These are phyloP conservation scores for Myioborus miniatus DNA, from an alignment of 2,797 vertebrate species.

Conservation along the genomic window DNA sequence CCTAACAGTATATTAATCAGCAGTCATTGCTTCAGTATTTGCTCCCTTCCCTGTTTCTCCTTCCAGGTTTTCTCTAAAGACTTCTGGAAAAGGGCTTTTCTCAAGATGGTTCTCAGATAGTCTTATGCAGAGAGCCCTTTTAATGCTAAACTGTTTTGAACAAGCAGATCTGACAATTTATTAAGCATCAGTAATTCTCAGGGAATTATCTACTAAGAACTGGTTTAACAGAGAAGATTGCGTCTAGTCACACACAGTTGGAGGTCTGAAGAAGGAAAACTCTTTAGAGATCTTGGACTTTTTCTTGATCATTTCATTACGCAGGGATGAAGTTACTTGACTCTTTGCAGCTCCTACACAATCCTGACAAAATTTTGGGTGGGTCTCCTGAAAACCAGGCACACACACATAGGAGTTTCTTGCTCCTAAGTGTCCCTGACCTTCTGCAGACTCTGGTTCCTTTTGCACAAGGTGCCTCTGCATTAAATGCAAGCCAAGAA, in stretches of 20 bases:
- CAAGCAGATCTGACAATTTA: neutral
- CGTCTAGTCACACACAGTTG: neutral
- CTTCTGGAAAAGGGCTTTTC: neutral
- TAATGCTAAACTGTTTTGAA: constrained; percentile 4
- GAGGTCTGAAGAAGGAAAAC: neutral
- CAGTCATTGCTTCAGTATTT: neutral
- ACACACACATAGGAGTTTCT: neutral
- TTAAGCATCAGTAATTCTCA: constrained; percentile 18
- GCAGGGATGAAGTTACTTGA: neutral
- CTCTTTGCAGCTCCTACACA: neutral
- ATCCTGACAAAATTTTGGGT: neutral
- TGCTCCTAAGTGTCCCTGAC: neutral
- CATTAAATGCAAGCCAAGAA: neutral
- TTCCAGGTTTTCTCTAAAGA: neutral
- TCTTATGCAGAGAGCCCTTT: neutral
- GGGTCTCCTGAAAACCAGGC: neutral
- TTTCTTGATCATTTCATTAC: neutral
- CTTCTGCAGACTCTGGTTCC: neutral
- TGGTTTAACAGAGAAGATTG: constrained; percentile 7
- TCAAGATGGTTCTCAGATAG: neutral
- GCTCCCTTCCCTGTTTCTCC: neutral
- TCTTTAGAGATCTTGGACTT: neutral
- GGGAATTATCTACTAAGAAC: constrained; percentile 1
- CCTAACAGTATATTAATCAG: neutral
- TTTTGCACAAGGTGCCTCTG: neutral